Percentiles rank a stretch among this genome's conserved stretches.
Conservation (phyloP, 2,888 invertebrate genomes). For the Phrixothrix hirtus region DNA sequence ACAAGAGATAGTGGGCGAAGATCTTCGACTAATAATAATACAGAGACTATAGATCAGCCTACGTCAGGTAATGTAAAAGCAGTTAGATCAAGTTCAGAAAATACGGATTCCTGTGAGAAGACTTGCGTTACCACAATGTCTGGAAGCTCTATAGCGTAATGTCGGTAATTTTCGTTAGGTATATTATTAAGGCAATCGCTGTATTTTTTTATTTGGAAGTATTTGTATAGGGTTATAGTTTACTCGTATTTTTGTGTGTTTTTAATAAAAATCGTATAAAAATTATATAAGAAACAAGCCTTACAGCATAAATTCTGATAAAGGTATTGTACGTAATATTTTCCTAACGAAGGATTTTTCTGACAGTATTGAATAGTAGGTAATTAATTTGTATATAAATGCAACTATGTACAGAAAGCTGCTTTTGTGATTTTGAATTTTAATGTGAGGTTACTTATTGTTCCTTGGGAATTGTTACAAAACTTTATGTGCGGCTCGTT, state of each 20-base stretch:
- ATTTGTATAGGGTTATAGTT: not conserved
- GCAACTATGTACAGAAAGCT: slow-evolving; percentile 24
- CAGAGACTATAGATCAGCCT: slow-evolving; percentile 48
- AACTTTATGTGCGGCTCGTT: too few species aligned
- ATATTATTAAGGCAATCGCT: not conserved
- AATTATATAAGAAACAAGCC: too few species aligned
- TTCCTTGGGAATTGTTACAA: slow-evolving; percentile 17
- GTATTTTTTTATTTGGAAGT: not conserved
- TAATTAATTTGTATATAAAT: slow-evolving; percentile 25
- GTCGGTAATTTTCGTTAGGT: not conserved
- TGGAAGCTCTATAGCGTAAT: slow-evolving; percentile 62
- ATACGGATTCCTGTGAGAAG: slow-evolving; percentile 60
- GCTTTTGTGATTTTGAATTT: slow-evolving; percentile 29
- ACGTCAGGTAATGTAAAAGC: slow-evolving; percentile 55
- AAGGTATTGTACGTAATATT: too few species aligned
- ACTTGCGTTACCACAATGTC: slow-evolving; percentile 63
- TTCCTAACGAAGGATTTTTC: not conserved
- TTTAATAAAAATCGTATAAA: too few species aligned
- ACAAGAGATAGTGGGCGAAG: slow-evolving; percentile 56
- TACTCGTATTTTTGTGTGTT: not conserved
- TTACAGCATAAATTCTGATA: too few species aligned
- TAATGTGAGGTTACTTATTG: slow-evolving; percentile 17
- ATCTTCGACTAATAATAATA: slow-evolving; percentile 61
- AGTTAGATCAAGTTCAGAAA: slow-evolving; percentile 60
- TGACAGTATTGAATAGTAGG: slow-evolving; percentile 12